A percentile compares a stretch with the other conserved stretches of the same genome.
Conservation (phyloP, 2,888 invertebrate genomes). For the Melangyna quadrimaculata region DNA sequence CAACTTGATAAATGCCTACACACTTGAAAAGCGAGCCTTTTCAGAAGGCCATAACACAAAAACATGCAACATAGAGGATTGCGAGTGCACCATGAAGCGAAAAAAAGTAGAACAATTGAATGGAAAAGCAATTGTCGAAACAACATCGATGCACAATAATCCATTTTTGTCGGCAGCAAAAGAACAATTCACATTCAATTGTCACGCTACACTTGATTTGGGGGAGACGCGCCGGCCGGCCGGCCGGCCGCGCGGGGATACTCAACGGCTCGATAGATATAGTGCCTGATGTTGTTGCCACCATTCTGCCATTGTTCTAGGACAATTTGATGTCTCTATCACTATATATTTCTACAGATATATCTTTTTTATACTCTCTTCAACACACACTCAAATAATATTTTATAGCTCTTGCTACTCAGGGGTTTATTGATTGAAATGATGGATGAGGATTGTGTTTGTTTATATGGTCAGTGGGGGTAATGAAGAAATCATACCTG, state of each 20-base stretch:
- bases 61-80: constrained; percentile 13
- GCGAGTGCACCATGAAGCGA: background rate
- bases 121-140: constrained; percentile 51
- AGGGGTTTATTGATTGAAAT: background rate
- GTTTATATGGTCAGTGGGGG: background rate
- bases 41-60: constrained; percentile 12
- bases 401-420: background rate
- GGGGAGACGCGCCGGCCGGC: too few relatives aligned
- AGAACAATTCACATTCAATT: constrained; percentile 41
- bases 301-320: constrained; percentile 56
- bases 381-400: background rate
- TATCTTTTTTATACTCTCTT: constrained; percentile 35
- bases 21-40: constrained; percentile 46
- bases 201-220: constrained; percentile 20
- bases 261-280: constrained; percentile 21
- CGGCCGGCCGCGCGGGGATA: background rate
- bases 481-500: background rate
- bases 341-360: background rate
- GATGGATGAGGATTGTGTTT: constrained; percentile 4
- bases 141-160: constrained; percentile 52
- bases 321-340: constrained; percentile 69
- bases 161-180: constrained; percentile 56
- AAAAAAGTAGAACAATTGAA: constrained; percentile 33
- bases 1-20: constrained; percentile 65
- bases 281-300: constrained; percentile 55